These are phyloP conservation scores for Maconellicoccus hirsutus DNA, from an alignment of 1,140 invertebrate species.

Conservation along the genomic window DNA sequence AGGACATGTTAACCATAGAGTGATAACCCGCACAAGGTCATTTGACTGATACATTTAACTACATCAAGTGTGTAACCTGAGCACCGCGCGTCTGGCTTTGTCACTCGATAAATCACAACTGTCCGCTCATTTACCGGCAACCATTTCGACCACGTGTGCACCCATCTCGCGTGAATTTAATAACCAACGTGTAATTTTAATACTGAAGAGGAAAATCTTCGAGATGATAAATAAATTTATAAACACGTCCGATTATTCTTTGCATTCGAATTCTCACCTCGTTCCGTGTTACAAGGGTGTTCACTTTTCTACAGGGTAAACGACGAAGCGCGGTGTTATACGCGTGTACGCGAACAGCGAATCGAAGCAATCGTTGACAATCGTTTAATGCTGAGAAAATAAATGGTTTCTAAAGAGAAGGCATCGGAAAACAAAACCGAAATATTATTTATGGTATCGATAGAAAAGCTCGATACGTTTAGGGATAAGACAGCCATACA, in stretches of 20 bases:
- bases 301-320: no score
- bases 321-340: background rate
- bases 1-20: background rate
- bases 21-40: conserved; percentile 7
- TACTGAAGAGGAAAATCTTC: background rate
- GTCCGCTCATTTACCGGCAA: background rate
- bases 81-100: background rate
- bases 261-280: background rate
- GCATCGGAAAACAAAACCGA: conserved; percentile 5
- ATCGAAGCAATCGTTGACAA: background rate
- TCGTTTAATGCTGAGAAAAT: conserved; percentile 4
- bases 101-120: background rate
- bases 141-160: background rate
- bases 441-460: conserved; percentile 21
- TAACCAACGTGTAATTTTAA: background rate
- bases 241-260: background rate
- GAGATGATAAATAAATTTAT: background rate
- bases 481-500: background rate
- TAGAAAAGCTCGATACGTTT: conserved; percentile 11
- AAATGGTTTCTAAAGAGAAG: background rate
- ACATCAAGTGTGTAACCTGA: background rate
- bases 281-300: background rate
- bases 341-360: background rate
- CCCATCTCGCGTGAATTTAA: background rate
- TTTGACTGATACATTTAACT: background rate